Conservation (phyloP, 2,113 vertebrate species). For the Anguilla japonica region DNA sequence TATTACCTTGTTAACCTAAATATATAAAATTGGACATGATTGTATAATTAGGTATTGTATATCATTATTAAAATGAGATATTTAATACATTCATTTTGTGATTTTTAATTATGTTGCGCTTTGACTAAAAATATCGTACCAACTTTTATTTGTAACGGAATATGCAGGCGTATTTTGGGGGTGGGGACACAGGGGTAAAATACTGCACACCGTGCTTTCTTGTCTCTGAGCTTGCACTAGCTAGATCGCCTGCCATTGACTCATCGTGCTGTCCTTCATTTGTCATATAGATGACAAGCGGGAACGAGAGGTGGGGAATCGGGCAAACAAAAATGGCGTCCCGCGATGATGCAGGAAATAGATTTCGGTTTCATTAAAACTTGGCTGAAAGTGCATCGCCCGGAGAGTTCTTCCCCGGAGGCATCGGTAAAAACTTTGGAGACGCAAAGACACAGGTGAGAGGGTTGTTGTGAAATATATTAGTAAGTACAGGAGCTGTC, state of each 20-base stretch:
- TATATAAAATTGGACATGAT: not conserved
- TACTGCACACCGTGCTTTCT: not conserved
- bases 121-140: not conserved
- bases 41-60: not conserved
- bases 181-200: not conserved
- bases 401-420: slow-evolving; percentile 16
- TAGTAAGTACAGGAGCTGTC: not conserved
- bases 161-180: not conserved
- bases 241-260: slow-evolving; percentile 30
- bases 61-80: not conserved
- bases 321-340: slow-evolving; percentile 76
- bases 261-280: slow-evolving; percentile 40
- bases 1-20: not conserved
- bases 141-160: too few relatives aligned
- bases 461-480: not conserved
- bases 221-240: not conserved
- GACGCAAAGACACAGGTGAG: slow-evolving; percentile 61
- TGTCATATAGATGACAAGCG: slow-evolving; percentile 57
- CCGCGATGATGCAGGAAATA: slow-evolving; percentile 72
- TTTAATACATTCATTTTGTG: not conserved
- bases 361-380: slow-evolving; percentile 65
- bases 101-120: not conserved
- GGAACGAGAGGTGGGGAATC: slow-evolving; percentile 60
- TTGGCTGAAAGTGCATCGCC: slow-evolving; percentile 20
- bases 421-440: slow-evolving; percentile 46